Evolutionary conservation across 2,797 vertebrate species (phyloP).

Genomic region (Percopsis omiscomaycus): DNA sequence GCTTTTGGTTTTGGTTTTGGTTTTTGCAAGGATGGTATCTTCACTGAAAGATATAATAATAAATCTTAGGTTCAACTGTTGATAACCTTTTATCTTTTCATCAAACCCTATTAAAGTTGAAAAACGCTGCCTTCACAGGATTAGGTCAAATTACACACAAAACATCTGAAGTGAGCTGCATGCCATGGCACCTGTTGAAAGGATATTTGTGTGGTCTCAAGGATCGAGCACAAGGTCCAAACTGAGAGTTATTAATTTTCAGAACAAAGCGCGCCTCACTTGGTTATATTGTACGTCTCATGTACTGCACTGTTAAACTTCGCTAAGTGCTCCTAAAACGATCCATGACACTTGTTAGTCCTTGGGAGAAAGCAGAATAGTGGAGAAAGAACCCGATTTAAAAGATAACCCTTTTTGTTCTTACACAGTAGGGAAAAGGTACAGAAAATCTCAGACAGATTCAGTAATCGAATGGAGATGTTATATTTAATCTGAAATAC

Average conservation of each 20-base stretch:
- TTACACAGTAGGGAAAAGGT: neutral
- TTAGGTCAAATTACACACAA: conserved; percentile 5
- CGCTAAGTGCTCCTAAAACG: conserved; percentile 32
- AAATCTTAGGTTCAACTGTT: neutral
- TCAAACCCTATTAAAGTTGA: conserved; percentile 19
- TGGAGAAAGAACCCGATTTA: conserved; percentile 34
- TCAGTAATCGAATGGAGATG: no score
- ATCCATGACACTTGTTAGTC: conserved; percentile 46
- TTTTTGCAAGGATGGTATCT: no score
- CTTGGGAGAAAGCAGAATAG: conserved; percentile 10
- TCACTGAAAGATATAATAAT: conserved; percentile 12
- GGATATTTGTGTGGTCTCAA: conserved; percentile 19
- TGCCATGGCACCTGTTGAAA: neutral
- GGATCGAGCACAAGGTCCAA: conserved; percentile 31
- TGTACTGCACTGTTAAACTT: conserved; percentile 22
- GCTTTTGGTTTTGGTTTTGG: no score
- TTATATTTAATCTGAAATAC: no score
- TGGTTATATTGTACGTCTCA: conserved; percentile 14
- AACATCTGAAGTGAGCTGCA: neutral
- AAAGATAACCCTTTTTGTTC: conserved; percentile 7
- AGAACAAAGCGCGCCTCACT: conserved; percentile 5
- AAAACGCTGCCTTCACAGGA: conserved; percentile 18
- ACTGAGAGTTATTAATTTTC: conserved; percentile 9
- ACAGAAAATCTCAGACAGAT: neutral
- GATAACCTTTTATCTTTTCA: conserved; percentile 25